Percentiles rank a stretch among this genome's conserved stretches.
Evolutionary conservation across 2,113 vertebrate genomes (phyloP).

Genomic region (Panthera uncia): DNA sequence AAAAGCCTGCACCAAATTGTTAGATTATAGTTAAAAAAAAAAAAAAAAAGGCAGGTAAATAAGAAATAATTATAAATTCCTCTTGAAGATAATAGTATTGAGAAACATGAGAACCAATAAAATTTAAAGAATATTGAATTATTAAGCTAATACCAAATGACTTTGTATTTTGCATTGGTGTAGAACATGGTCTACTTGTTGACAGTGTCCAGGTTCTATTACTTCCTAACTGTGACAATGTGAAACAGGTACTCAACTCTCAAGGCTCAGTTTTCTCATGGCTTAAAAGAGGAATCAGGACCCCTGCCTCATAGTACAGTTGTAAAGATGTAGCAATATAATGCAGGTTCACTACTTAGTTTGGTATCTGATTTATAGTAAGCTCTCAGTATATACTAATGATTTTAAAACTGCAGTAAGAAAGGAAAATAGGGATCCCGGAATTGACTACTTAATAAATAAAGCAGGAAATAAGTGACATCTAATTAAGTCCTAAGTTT

Average conservation of each 20-base stretch:
- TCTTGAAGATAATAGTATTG: not conserved
- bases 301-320: not conserved
- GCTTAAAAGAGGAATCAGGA: not conserved
- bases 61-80: not conserved
- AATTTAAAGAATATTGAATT: not conserved
- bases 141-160: not conserved
- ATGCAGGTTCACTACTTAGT: not conserved
- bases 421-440: slow-evolving; percentile 5
- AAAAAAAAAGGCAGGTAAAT: not conserved
- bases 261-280: not conserved
- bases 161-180: not conserved
- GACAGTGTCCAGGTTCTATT: not conserved
- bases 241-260: not conserved
- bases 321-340: not conserved
- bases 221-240: not conserved
- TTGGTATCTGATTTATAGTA: not conserved
- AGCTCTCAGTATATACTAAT: not conserved
- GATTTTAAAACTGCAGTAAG: not conserved
- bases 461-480: slow-evolving; percentile 4
- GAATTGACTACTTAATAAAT: slow-evolving; percentile 7
- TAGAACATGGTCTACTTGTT: not conserved
- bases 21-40: not conserved
- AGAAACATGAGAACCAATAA: not conserved
- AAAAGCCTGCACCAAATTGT: not conserved
- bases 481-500: slow-evolving; percentile 50